Percentiles rank a stretch among this genome's conserved stretches.
phyloP scores from a whole-genome alignment of 30 jellyfish, hydroid and myxozoan species.

The Chironex yamaguchii region DNA sequence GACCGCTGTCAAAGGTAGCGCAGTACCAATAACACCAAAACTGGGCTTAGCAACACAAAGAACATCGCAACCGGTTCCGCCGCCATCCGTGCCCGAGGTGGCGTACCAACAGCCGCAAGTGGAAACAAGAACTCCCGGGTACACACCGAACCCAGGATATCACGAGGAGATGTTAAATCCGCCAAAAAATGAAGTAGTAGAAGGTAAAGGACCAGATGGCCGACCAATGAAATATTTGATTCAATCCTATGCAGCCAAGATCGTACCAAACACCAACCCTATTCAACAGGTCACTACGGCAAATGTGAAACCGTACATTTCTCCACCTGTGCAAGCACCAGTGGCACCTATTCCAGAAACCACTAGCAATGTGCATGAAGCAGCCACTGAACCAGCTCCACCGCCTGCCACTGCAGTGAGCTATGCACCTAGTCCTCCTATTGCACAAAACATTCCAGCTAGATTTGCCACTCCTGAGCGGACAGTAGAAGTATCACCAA shows the following conservation, averaged over 20 bases:
- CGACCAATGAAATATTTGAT: slow-evolving; percentile 56
- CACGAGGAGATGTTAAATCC: slow-evolving; percentile 15
- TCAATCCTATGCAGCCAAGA: slow-evolving; percentile 74
- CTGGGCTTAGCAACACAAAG: slow-evolving; percentile 43
- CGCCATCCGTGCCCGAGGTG: not conserved
- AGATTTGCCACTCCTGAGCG: not conserved
- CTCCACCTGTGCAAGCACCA: slow-evolving; percentile 64
- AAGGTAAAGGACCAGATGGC: slow-evolving; percentile 76
- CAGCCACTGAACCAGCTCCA: slow-evolving; percentile 23
- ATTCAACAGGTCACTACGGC: slow-evolving; percentile 66
- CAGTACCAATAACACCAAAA: slow-evolving; percentile 26
- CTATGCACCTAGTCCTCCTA: not conserved
- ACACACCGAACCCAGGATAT: too few species aligned
- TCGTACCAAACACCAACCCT: slow-evolving; percentile 81
- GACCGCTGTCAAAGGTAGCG: not conserved
- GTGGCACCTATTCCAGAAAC: slow-evolving; percentile 49
- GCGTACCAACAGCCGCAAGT: slow-evolving; percentile 26
- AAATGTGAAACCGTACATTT: slow-evolving; percentile 43
- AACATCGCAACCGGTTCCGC: slow-evolving; percentile 17
- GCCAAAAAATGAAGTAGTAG: slow-evolving; percentile 52
- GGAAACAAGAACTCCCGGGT: too few species aligned
- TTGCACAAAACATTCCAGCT: slow-evolving; percentile 35
- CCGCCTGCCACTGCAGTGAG: not conserved
- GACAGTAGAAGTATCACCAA: not conserved
- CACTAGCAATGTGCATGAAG: slow-evolving; percentile 52